Evolutionary conservation across 2,113 vertebrate genomes (phyloP).

Genomic region (Noturus placidus): DNA sequence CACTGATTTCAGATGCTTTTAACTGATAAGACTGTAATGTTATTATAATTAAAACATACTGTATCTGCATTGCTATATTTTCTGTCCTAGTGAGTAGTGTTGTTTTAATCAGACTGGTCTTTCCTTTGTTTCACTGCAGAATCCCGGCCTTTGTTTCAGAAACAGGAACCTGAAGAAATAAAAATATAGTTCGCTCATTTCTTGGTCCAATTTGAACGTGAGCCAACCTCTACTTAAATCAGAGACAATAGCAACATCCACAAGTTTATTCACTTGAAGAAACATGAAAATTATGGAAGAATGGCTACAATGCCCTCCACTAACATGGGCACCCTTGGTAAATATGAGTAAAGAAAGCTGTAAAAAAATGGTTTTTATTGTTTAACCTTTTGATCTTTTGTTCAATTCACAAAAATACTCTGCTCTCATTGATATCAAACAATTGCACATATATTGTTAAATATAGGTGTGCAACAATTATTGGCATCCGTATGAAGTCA

Average conservation of each 20-base stretch:
- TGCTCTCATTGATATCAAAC: too few relatives aligned
- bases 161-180: constrained; percentile 40
- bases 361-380: too few relatives aligned
- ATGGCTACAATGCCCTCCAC: too few relatives aligned
- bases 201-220: constrained; percentile 20
- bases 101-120: constrained; percentile 7
- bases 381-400: too few relatives aligned
- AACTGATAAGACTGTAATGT: not conserved
- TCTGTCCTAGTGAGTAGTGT: not conserved
- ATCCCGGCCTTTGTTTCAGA: constrained; percentile 36
- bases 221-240: constrained; percentile 1
- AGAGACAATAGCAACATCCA: not conserved
- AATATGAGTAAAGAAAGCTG: too few relatives aligned
- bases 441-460: too few relatives aligned
- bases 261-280: not conserved
- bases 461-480: too few relatives aligned
- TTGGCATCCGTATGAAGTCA: too few relatives aligned
- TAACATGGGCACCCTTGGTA: too few relatives aligned
- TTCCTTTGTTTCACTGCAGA: constrained; percentile 17
- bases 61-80: not conserved
- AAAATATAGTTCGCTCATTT: constrained; percentile 21
- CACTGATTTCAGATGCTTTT: not conserved
- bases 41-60: not conserved
- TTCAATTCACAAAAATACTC: too few relatives aligned
- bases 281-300: not conserved